A percentile compares a stretch with the other conserved stretches of the same genome.
These are phyloP conservation scores for Cyrtodaria siliqua DNA, from an alignment of 2,888 invertebrate genomes.

Conservation along the genomic window DNA sequence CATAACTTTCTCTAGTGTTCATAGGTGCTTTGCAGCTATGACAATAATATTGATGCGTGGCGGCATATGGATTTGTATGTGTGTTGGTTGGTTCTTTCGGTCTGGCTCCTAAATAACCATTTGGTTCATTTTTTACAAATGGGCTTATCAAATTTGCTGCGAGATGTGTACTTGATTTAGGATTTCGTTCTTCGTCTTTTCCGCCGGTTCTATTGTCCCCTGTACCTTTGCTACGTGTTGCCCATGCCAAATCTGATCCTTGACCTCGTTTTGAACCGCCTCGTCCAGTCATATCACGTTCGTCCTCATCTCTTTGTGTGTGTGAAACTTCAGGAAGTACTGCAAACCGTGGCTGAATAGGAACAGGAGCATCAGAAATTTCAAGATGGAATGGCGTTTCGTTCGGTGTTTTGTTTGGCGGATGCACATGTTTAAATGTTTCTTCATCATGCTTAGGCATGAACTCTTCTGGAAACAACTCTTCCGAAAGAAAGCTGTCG, in stretches of 20 bases:
- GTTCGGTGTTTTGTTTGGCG: neutral
- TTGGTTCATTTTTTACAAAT: neutral
- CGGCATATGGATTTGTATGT: slow-evolving; percentile 38
- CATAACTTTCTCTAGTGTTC: slow-evolving; percentile 69
- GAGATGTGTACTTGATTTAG: neutral
- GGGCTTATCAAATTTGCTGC: neutral
- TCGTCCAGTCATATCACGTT: neutral
- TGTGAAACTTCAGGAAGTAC: neutral
- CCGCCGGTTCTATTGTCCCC: slow-evolving; percentile 7
- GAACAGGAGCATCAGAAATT: neutral
- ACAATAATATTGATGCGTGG: slow-evolving; percentile 63
- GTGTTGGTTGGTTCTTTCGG: neutral
- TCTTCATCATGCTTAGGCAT: neutral
- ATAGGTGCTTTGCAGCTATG: slow-evolving; percentile 67
- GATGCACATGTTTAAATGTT: too few species aligned
- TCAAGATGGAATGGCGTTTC: neutral
- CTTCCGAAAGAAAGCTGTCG: slow-evolving; percentile 36
- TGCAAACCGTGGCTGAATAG: slow-evolving; percentile 8
- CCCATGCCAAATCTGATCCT: slow-evolving; percentile 55
- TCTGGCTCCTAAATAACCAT: neutral
- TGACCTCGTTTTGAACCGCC: slow-evolving; percentile 19
- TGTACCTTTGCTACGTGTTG: slow-evolving; percentile 43
- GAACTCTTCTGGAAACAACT: slow-evolving; percentile 41
- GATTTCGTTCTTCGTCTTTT: neutral
- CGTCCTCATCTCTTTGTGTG: neutral